Percentiles rank a stretch among this genome's conserved stretches.
Conservation (phyloP, 2,888 invertebrate genomes). For the Lepetodrilus schrolli region DNA sequence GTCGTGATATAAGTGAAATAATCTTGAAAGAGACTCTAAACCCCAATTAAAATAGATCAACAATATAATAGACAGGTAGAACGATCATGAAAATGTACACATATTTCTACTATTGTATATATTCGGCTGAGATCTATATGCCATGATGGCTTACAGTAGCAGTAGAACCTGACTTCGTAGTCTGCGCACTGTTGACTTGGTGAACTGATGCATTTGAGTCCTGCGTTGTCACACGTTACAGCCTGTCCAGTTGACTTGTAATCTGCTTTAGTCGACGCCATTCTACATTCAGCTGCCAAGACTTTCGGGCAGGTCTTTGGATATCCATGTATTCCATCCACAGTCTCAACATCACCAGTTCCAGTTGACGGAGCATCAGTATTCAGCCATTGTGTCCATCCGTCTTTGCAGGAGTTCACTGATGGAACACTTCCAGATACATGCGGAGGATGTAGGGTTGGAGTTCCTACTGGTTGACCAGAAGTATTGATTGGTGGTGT, state of each 20-base stretch:
- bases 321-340: slow-evolving; percentile 50
- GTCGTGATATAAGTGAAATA: no score
- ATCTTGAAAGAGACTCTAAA: no score
- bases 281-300: slow-evolving; percentile 59
- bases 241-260: slow-evolving; percentile 60
- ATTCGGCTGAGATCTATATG: no score
- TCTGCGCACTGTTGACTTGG: slow-evolving; percentile 62
- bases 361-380: slow-evolving; percentile 51
- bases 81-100: no score
- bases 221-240: slow-evolving; percentile 77
- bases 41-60: no score
- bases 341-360: slow-evolving; percentile 50
- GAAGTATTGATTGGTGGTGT: slow-evolving; percentile 45
- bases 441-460: no score
- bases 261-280: slow-evolving; percentile 50
- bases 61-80: no score
- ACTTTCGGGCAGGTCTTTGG: slow-evolving; percentile 55
- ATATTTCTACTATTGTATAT: no score
- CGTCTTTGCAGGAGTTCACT: slow-evolving; percentile 55
- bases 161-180: slow-evolving; percentile 71
- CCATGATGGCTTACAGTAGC: slow-evolving; percentile 73
- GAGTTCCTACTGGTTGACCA: slow-evolving; percentile 29
- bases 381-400: slow-evolving; percentile 75
- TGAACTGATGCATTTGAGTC: slow-evolving; percentile 81
- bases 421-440: no score